Conservation (phyloP, 2,797 vertebrate genomes). For the Enteromius argenteus region DNA sequence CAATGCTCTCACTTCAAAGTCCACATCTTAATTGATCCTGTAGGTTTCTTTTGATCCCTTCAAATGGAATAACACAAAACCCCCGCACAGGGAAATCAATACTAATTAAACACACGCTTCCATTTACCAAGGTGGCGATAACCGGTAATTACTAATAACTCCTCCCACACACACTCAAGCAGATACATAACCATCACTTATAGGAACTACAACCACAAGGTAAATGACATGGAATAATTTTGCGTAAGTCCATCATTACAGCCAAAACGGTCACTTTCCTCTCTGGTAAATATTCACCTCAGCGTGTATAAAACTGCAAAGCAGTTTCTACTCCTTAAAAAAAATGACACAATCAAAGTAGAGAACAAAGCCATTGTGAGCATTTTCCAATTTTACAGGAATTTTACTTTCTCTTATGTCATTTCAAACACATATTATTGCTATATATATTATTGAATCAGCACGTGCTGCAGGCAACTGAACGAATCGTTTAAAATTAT, state of each 20-base stretch:
- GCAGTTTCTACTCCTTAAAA: background rate
- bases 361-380: background rate
- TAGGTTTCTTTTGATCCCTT: slow-evolving; percentile 60
- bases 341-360: background rate
- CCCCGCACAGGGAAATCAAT: slow-evolving; percentile 59
- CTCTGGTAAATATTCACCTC: background rate
- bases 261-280: background rate
- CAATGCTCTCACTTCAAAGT: slow-evolving; percentile 51
- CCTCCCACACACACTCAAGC: slow-evolving; percentile 19
- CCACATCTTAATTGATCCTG: slow-evolving; percentile 48
- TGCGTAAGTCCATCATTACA: background rate
- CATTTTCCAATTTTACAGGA: background rate
- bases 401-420: background rate
- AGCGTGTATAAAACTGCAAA: background rate
- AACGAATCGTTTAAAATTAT: no score
- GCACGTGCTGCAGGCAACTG: no score
- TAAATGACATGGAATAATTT: slow-evolving; percentile 42
- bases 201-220: background rate
- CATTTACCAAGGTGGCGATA: slow-evolving; percentile 54
- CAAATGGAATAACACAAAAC: slow-evolving; percentile 56
- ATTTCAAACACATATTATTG: background rate
- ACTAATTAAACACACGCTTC: slow-evolving; percentile 59
- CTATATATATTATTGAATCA: no score
- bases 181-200: slow-evolving; percentile 25
- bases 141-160: slow-evolving; percentile 44